Evolutionary conservation across 2,113 vertebrate genomes (phyloP).

Genomic region (Scomber scombrus): DNA sequence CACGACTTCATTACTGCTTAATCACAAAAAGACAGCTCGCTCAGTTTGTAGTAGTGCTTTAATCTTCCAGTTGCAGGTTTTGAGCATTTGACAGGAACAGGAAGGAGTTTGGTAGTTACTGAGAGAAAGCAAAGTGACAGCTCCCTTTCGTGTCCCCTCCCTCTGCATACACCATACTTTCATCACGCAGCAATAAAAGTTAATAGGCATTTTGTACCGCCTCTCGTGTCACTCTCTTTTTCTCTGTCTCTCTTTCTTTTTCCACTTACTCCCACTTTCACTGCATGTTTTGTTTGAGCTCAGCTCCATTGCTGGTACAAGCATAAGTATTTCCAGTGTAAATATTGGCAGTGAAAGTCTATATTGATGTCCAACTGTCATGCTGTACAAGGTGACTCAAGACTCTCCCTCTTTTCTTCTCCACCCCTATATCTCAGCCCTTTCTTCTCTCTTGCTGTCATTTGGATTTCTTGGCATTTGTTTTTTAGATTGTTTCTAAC

Average conservation of each 20-base stretch:
- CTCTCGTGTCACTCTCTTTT: constrained; percentile 31
- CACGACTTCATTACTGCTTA: constrained; percentile 16
- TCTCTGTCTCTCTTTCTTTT: constrained; percentile 25
- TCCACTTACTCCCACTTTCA: constrained; percentile 57
- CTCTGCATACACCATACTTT: constrained; percentile 50
- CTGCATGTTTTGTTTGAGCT: constrained; percentile 57
- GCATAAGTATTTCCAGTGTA: constrained; percentile 67
- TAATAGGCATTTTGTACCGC: constrained; percentile 57
- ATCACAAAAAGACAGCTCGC: not conserved
- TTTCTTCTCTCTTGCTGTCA: not conserved
- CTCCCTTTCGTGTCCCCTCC: constrained; percentile 32
- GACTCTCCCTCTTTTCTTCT: constrained; percentile 6
- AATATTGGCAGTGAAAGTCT: constrained; percentile 63
- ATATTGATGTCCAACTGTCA: constrained; percentile 20
- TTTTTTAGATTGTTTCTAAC: not conserved
- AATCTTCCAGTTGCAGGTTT: constrained; percentile 36
- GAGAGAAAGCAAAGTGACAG: constrained; percentile 39
- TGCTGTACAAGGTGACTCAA: constrained; percentile 47
- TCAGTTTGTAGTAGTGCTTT: not conserved
- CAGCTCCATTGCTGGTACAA: constrained; percentile 46
- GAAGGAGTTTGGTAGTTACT: constrained; percentile 21
- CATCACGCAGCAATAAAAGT: constrained; percentile 73
- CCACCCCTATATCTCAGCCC: not conserved
- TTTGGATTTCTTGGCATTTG: not conserved
- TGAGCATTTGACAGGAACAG: constrained; percentile 3